Percentiles rank a stretch among this genome's conserved stretches.
Conservation (phyloP, 23 tunicate genomes). For the Trididemnum miniatum region DNA sequence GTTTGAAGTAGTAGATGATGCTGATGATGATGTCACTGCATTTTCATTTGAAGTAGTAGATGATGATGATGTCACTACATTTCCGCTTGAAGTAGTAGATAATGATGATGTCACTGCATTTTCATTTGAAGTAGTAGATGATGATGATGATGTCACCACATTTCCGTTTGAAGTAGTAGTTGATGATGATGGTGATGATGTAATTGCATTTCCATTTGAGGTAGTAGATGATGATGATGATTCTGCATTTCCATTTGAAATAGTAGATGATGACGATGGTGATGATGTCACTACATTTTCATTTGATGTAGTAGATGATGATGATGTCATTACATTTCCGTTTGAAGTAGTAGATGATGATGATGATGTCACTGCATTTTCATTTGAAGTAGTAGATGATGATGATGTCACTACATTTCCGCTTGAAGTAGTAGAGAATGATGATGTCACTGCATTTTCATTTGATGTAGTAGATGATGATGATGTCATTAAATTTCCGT, state of each 20-base stretch:
- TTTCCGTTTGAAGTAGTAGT: not conserved
- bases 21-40: not conserved
- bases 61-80: not conserved
- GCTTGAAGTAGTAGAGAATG: not conserved
- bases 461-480: not conserved
- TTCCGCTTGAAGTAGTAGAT: not conserved
- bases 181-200: too few relatives aligned
- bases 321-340: not conserved
- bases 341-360: not conserved
- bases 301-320: not conserved
- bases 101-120: slow-evolving; percentile 3
- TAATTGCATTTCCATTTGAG: not conserved
- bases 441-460: slow-evolving; percentile 8
- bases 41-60: too few relatives aligned
- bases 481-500: not conserved
- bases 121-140: not conserved
- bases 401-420: not conserved
- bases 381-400: too few relatives aligned
- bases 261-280: not conserved
- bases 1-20: not conserved
- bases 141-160: not conserved
- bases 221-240: not conserved
- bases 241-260: not conserved
- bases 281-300: not conserved
- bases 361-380: not conserved